Conservation (phyloP, 2,797 vertebrate species). For the Parauchenoglanis ngamensis region DNA sequence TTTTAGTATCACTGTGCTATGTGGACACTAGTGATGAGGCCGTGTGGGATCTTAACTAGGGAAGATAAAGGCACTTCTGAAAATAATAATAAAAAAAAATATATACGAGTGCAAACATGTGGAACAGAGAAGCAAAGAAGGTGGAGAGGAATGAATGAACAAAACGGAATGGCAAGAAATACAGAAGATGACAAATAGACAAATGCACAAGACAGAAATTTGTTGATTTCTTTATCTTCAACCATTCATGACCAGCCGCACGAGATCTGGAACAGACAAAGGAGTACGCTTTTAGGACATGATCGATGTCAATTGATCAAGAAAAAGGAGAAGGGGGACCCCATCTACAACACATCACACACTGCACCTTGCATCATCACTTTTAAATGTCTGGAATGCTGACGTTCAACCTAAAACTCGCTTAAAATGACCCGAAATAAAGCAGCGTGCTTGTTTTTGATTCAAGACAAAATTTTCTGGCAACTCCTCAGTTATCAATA, state of each 20-base stretch:
- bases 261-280: constrained; percentile 72
- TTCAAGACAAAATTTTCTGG: not conserved
- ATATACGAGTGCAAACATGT: constrained; percentile 44
- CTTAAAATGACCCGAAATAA: not conserved
- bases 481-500: not conserved
- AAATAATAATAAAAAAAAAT: constrained; percentile 62
- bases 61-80: constrained; percentile 83
- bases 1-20: constrained; percentile 44
- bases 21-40: constrained; percentile 33
- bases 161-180: constrained; percentile 37
- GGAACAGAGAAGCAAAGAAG: constrained; percentile 42
- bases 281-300: constrained; percentile 46
- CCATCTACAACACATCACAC: constrained; percentile 63
- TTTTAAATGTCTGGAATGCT: not conserved
- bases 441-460: not conserved
- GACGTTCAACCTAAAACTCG: not conserved
- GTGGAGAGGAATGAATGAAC: constrained; percentile 40
- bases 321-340: constrained; percentile 40
- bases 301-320: not conserved
- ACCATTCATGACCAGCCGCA: constrained; percentile 83
- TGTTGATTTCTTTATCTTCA: constrained; percentile 69
- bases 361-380: not conserved
- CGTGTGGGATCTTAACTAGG: constrained; percentile 60
- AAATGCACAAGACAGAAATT: constrained; percentile 38
- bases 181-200: constrained; percentile 39